Conservation (phyloP, 2,888 invertebrate genomes). For the Pharmacophagus antenor region DNA sequence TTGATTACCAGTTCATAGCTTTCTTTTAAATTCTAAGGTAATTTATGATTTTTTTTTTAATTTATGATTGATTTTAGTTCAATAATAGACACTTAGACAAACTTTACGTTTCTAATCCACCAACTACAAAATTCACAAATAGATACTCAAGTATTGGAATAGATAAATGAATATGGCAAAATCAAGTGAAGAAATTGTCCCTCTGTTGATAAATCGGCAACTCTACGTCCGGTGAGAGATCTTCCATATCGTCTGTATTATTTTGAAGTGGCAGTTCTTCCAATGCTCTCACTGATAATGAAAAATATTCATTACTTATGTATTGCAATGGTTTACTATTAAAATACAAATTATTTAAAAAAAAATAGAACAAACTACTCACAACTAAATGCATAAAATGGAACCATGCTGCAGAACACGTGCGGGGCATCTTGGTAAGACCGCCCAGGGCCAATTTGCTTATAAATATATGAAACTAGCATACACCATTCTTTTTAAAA, state of each 20-base stretch:
- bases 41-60: background rate
- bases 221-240: slow-evolving; percentile 88
- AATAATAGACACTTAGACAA: background rate
- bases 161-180: background rate
- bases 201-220: slow-evolving; percentile 92
- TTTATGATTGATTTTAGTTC: background rate
- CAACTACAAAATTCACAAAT: background rate
- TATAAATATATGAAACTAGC: slow-evolving; percentile 37
- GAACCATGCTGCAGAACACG: slow-evolving; percentile 71
- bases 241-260: slow-evolving; percentile 84
- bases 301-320: slow-evolving; percentile 9
- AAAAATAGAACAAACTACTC: slow-evolving; percentile 61
- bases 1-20: slow-evolving; percentile 20
- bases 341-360: slow-evolving; percentile 35
- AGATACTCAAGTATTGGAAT: background rate
- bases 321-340: slow-evolving; percentile 18
- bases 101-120: background rate
- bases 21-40: background rate
- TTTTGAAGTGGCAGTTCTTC: slow-evolving; percentile 84
- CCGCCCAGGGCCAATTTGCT: slow-evolving; percentile 56
- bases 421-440: slow-evolving; percentile 58
- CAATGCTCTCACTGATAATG: slow-evolving; percentile 86
- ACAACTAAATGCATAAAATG: slow-evolving; percentile 78
- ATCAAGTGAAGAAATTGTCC: slow-evolving; percentile 88
- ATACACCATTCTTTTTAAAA: slow-evolving; percentile 16